These are phyloP conservation scores for Gulo gulo DNA, from an alignment of 2,113 vertebrate species.

Conservation along the genomic window DNA sequence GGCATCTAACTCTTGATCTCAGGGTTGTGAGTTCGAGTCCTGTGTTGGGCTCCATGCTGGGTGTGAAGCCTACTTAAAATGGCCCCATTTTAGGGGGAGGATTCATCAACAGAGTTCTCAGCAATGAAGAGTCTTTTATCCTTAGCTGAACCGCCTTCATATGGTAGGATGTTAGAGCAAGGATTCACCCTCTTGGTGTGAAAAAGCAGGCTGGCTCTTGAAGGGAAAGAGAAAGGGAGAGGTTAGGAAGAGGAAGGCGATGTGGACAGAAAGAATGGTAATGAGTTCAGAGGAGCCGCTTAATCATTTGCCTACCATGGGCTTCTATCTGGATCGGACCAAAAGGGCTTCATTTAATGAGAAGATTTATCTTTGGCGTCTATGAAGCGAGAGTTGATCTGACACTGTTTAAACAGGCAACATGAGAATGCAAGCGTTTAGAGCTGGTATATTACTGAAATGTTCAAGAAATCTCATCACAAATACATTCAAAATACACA, in stretches of 20 bases:
- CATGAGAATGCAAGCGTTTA: constrained; percentile 69
- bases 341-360: constrained; percentile 52
- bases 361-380: constrained; percentile 50
- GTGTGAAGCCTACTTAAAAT: neutral
- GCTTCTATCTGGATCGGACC: constrained; percentile 22
- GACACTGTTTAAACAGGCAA: constrained; percentile 70
- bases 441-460: constrained; percentile 55
- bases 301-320: constrained; percentile 37
- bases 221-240: neutral
- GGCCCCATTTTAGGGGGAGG: neutral
- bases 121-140: neutral
- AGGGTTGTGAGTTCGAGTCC: neutral
- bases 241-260: neutral
- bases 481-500: constrained; percentile 73
- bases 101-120: neutral
- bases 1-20: neutral
- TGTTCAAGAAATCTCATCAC: constrained; percentile 71
- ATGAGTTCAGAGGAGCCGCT: constrained; percentile 44
- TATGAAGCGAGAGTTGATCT: constrained; percentile 26
- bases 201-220: neutral
- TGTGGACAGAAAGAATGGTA: neutral
- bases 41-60: too few relatives aligned
- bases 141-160: neutral
- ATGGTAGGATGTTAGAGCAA: neutral
- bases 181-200: neutral